Percentiles rank a stretch among this genome's conserved stretches.
These are phyloP conservation scores for Seladonia tumulorum DNA, from an alignment of 2,888 invertebrate species.

Conservation along the genomic window DNA sequence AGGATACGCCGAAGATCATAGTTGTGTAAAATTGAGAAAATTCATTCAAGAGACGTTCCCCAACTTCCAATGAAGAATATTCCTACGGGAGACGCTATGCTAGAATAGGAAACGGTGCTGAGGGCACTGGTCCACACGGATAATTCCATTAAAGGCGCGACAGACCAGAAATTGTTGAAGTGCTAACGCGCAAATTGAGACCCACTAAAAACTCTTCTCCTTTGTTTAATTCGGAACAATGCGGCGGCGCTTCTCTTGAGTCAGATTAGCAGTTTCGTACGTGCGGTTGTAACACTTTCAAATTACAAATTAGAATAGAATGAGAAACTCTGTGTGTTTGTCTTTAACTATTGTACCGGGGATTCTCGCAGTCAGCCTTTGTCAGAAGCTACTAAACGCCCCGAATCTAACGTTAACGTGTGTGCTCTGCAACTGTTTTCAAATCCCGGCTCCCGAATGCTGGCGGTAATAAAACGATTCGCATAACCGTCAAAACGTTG, in stretches of 20 bases:
- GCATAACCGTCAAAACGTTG: background rate
- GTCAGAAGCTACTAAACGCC: background rate
- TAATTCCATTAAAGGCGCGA: background rate
- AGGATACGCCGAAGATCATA: background rate
- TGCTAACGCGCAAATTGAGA: background rate
- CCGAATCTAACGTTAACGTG: background rate
- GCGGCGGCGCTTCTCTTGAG: background rate
- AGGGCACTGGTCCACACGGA: background rate
- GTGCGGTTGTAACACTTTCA: background rate
- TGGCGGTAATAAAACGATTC: background rate
- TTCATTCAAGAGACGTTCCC: rapidly evolving
- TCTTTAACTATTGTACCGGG: constrained; percentile 5
- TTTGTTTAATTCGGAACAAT: background rate
- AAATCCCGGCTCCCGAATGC: background rate
- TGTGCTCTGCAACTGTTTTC: background rate
- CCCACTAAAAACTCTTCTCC: constrained; percentile 1
- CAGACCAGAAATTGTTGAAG: background rate
- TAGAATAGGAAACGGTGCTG: background rate
- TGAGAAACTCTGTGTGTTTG: background rate
- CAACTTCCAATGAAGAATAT: background rate
- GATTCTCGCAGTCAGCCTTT: background rate
- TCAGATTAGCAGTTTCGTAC: background rate
- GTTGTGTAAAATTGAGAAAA: background rate
- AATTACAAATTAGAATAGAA: constrained; percentile 6
- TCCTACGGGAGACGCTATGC: background rate